Conservation (phyloP, 2,113 vertebrate genomes). For the Tyrannus savana region DNA sequence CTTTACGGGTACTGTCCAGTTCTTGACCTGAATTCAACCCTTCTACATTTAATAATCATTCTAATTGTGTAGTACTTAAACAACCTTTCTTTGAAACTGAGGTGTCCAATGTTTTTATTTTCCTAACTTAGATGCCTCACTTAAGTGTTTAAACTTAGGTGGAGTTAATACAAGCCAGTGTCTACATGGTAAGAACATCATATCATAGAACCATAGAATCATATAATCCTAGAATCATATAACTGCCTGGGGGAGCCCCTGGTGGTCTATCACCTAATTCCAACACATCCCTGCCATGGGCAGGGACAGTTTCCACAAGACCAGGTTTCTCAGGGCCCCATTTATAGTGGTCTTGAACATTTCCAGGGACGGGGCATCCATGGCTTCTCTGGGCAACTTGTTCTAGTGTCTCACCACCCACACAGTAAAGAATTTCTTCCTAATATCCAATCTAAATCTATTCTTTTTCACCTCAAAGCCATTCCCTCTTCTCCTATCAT, state of each 20-base stretch:
- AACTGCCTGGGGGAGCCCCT: too few species aligned
- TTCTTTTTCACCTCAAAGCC: background rate
- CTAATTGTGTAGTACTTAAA: background rate
- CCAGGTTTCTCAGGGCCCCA: background rate
- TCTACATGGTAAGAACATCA: background rate
- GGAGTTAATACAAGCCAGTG: background rate
- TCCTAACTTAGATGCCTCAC: background rate
- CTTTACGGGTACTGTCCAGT: background rate
- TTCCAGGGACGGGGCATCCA: background rate
- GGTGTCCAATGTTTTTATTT: background rate
- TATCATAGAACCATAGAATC: background rate
- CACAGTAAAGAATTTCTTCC: background rate
- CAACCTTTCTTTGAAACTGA: background rate
- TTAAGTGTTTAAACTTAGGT: background rate
- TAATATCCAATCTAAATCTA: background rate
- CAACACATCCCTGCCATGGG: background rate
- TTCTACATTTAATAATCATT: background rate
- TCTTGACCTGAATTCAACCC: background rate
- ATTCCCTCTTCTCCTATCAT: too few species aligned
- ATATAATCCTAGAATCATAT: background rate
- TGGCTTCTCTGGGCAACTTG: background rate
- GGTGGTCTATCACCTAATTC: too few species aligned
- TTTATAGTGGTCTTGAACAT: background rate
- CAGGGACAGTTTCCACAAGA: background rate
- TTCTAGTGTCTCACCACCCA: background rate